These are phyloP conservation scores for Apocrypta bakeri DNA, from an alignment of 1,140 invertebrate species.

Conservation along the genomic window DNA sequence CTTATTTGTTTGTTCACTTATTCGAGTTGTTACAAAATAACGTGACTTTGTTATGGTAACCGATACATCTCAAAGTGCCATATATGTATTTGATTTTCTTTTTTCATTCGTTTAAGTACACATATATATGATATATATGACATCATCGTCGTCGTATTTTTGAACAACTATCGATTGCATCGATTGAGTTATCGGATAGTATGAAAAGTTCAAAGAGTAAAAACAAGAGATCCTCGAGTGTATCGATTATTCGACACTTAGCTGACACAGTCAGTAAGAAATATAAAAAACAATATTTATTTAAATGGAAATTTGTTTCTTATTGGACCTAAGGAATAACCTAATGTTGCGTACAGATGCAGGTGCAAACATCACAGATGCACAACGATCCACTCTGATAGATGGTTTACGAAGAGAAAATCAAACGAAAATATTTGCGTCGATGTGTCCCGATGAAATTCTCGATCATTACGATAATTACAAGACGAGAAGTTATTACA, in stretches of 20 bases:
- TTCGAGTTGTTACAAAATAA: too few species aligned
- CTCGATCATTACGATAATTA: constrained; percentile 76
- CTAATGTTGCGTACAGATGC: neutral
- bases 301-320: neutral
- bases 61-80: too few species aligned
- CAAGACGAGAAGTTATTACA: constrained; percentile 74
- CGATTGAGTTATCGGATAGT: neutral
- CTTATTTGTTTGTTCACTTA: too few species aligned
- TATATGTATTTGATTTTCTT: too few species aligned
- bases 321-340: too few species aligned
- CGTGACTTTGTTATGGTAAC: too few species aligned
- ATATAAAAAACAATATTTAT: too few species aligned
- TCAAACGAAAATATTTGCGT: constrained; percentile 76
- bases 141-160: too few species aligned
- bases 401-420: constrained; percentile 51
- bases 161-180: too few species aligned
- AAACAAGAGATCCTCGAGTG: neutral
- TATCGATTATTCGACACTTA: constrained; percentile 16
- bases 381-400: neutral
- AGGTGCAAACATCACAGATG: neutral
- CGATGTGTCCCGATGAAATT: constrained; percentile 79
- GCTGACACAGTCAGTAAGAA: neutral
- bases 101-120: too few species aligned
- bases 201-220: neutral
- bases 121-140: too few species aligned